Base-by-base conservation (phyloP, 2,888 invertebrate genomes). In the Drosophila barbarae region DNA sequence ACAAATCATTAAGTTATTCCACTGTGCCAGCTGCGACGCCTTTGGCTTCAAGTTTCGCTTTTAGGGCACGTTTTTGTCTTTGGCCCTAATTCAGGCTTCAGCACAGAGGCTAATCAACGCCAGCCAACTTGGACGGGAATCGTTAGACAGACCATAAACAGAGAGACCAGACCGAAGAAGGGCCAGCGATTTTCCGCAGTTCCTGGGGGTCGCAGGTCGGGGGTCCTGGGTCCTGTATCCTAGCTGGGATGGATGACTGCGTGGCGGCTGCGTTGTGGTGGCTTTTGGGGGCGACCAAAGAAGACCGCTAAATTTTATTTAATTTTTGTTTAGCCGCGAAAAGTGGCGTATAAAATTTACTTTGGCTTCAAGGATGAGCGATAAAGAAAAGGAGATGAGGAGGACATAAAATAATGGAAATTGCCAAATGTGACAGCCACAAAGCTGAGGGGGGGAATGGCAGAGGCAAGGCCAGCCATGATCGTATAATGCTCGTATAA, bases 391-490 rank as follows among this genome's bases (percentile, higher is more conserved):
- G 30, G 55, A 54, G 57, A 68, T 67, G 71, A 61, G 68, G 74
- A 71, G 78, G 79, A 84, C 80, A 83, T 80, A 72, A 85, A 80
- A 80, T 80, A 81, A 80, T 85, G 81, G 84, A 83, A 85, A 80
- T 83, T 80, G 85, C 85, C 80, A 85, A 83, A 85, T 85, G 84
- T 85, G 79, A 83, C 85, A 80, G 81, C 73, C 81, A 85, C 81
- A 83, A 85, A 85, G 84, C 77, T 69, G 63, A 54, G 72, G 47
- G 42, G 34, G 34, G 32, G n/a, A 26, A 30, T 26, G n/a, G 26
- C 30, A 39, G 23, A 26, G 34, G 32, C 34, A 42, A 10, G 44
- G 46, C 46, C 46, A 47, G 32, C 57, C 71, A 79, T 66, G 70
- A 79, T 84, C 83, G 85, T 74, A 79, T 84, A 79, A 79, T 82